Evolutionary conservation across 2,113 vertebrate species (phyloP).

Genomic region (Paracyprichromis sp.): DNA sequence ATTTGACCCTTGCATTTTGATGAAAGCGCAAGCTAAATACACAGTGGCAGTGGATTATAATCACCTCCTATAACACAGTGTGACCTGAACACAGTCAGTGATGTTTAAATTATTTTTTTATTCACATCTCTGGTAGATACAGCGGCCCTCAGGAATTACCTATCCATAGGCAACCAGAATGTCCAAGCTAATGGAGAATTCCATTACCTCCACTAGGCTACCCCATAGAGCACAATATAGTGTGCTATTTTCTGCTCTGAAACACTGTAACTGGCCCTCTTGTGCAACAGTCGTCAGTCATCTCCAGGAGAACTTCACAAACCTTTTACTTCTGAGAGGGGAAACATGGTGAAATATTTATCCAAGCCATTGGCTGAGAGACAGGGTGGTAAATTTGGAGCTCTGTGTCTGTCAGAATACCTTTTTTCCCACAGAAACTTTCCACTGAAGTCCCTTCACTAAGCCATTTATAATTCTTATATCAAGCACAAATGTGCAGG

Average conservation of each 20-base stretch:
- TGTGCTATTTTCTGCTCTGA: constrained; percentile 17
- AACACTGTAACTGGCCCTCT: background rate
- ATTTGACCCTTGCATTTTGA: background rate
- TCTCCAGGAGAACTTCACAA: constrained; percentile 24
- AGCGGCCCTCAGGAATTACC: constrained; percentile 13
- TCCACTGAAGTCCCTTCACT: background rate
- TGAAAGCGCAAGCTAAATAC: background rate
- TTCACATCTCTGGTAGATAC: background rate
- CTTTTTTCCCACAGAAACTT: background rate
- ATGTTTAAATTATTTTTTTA: background rate
- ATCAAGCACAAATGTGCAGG: background rate
- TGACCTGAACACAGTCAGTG: background rate
- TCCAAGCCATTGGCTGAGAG: background rate
- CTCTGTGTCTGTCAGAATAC: background rate
- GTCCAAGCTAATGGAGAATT: constrained; percentile 34
- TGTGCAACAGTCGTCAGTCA: background rate
- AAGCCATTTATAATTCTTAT: background rate
- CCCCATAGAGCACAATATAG: constrained; percentile 13
- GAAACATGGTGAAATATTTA: constrained; percentile 57
- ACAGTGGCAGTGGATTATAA: background rate
- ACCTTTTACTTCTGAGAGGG: constrained; percentile 34
- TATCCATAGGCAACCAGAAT: constrained; percentile 1
- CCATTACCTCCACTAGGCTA: constrained; percentile 40
- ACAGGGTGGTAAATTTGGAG: constrained; percentile 25
- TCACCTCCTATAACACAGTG: background rate